These are phyloP conservation scores for Mesitornis unicolor DNA, from an alignment of 2,113 vertebrate species.

Conservation along the genomic window DNA sequence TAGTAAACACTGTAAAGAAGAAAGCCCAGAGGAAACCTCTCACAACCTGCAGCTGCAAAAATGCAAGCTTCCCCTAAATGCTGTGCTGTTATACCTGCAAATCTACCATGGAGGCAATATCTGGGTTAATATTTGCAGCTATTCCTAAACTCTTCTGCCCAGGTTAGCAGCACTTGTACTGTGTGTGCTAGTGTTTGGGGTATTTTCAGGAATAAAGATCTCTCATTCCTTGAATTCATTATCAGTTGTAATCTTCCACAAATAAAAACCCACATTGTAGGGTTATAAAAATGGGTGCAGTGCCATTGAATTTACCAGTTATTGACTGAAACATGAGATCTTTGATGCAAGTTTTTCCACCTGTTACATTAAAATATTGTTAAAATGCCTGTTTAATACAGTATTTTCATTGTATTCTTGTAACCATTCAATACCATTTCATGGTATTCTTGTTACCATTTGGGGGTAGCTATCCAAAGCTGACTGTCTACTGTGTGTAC, in stretches of 20 bases:
- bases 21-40: conserved; percentile 9
- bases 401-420: not conserved
- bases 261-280: not conserved
- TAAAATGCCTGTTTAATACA: not conserved
- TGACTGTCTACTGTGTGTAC: not conserved
- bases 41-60: not conserved
- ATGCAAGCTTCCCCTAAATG: not conserved
- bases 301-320: not conserved
- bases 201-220: not conserved
- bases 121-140: not conserved
- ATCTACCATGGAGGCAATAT: not conserved
- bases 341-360: not conserved
- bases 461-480: not conserved
- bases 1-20: conserved; percentile 1
- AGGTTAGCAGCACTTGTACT: too few relatives aligned
- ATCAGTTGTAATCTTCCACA: not conserved
- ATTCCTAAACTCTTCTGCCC: not conserved
- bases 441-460: not conserved
- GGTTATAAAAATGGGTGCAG: not conserved
- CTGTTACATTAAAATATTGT: not conserved
- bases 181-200: not conserved
- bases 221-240: not conserved
- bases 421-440: too few relatives aligned
- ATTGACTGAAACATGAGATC: not conserved
- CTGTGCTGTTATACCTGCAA: not conserved